phyloP scores from a whole-genome alignment of 30 jellyfish, hydroid and myxozoan genomes.

The Catostylus mosaicus region DNA sequence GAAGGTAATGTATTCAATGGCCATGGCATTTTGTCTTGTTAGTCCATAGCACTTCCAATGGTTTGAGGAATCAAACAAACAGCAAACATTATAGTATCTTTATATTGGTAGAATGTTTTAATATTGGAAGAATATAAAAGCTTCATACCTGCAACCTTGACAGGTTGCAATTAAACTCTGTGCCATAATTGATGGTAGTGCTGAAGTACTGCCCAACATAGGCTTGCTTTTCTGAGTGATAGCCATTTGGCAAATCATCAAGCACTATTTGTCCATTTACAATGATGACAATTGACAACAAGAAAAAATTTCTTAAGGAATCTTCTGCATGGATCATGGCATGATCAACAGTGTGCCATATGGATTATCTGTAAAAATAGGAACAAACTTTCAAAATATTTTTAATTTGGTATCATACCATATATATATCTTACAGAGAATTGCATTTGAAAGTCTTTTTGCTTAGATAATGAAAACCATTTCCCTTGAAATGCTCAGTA shows the following conservation, averaged over 20 bases:
- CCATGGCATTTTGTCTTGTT: too few species aligned
- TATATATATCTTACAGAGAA: too few species aligned
- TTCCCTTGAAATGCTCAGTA: too few species aligned
- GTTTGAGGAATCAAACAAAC: too few species aligned
- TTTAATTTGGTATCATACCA: too few species aligned
- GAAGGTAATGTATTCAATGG: too few species aligned
- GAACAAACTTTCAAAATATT: too few species aligned
- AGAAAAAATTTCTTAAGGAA: not conserved
- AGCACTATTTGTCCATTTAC: not conserved
- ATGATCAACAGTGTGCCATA: not conserved
- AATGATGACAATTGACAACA: not conserved
- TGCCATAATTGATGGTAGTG: conserved; percentile 10
- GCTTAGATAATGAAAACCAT: too few species aligned
- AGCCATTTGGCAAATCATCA: conserved; percentile 1
- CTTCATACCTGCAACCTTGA: conserved; percentile 54
- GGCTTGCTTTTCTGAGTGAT: conserved; percentile 21
- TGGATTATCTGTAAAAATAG: not conserved
- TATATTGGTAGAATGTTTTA: too few species aligned
- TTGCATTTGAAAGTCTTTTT: too few species aligned
- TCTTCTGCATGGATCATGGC: conserved; percentile 5
- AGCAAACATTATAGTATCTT: too few species aligned
- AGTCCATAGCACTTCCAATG: too few species aligned
- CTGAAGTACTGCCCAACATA: conserved; percentile 50
- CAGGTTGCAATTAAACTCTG: conserved; percentile 34
- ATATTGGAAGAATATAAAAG: not conserved